Conservation (phyloP, 2,113 vertebrate genomes). For the Phalacrocorax carbo region DNA sequence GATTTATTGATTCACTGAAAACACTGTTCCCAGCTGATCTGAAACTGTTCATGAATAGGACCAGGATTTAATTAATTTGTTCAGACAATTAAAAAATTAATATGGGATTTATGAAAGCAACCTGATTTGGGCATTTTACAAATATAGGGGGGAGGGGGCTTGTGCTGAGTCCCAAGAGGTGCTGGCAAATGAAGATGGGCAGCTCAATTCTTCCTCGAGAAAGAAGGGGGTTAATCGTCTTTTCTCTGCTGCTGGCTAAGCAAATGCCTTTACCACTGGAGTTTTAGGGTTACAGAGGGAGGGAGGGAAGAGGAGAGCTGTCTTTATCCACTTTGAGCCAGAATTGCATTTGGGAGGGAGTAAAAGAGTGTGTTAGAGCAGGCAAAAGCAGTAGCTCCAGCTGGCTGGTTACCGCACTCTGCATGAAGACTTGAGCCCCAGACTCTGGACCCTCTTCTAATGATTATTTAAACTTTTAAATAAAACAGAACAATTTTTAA, state of each 20-base stretch:
- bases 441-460: neutral
- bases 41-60: neutral
- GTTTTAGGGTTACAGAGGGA: neutral
- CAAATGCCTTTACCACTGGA: neutral
- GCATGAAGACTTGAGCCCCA: neutral
- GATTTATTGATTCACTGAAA: neutral
- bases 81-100: neutral
- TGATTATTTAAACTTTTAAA: neutral
- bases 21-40: neutral
- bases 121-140: neutral
- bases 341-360: neutral
- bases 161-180: neutral
- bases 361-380: neutral
- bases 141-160: accelerated
- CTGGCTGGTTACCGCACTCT: neutral
- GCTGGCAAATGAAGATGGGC: neutral
- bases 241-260: neutral
- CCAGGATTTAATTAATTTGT: neutral
- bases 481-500: neutral
- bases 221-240: neutral
- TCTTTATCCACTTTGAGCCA: neutral
- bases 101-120: neutral
- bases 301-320: neutral
- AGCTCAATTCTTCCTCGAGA: neutral
- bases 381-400: neutral